phyloP scores from a whole-genome alignment of 2,888 invertebrate species.

The Nymphalis urticae region DNA sequence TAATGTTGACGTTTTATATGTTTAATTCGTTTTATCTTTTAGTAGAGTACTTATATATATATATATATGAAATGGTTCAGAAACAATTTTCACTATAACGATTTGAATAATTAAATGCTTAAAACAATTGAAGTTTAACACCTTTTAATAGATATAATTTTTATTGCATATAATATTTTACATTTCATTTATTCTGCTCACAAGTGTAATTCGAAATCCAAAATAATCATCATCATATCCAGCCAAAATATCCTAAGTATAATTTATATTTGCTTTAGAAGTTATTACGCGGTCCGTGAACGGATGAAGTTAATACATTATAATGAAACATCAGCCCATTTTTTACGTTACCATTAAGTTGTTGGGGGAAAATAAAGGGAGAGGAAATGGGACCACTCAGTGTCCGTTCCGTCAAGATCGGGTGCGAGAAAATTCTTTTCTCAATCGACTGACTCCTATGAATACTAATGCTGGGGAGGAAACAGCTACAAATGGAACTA shows the following conservation, averaged over 20 bases:
- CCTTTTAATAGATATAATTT: too few species aligned
- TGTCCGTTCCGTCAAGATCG: slow-evolving; percentile 66
- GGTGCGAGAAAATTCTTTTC: slow-evolving; percentile 75
- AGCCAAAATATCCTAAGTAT: not conserved
- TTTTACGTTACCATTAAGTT: slow-evolving; percentile 76
- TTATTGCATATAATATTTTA: too few species aligned
- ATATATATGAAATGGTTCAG: too few species aligned
- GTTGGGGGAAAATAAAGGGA: slow-evolving; percentile 72
- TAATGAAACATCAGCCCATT: slow-evolving; percentile 71
- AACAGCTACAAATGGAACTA: slow-evolving; percentile 59
- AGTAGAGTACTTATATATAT: not conserved
- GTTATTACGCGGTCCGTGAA: slow-evolving; percentile 11
- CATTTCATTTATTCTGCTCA: not conserved
- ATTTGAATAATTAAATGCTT: too few species aligned
- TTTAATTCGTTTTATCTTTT: slow-evolving; percentile 9
- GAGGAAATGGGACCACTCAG: slow-evolving; percentile 75
- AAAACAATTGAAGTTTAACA: too few species aligned
- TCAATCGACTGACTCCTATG: slow-evolving; percentile 78
- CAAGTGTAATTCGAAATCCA: not conserved
- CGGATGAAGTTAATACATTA: slow-evolving; percentile 64
- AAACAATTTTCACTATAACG: too few species aligned
- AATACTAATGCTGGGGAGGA: slow-evolving; percentile 70
- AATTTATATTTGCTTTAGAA: slow-evolving; percentile 3
- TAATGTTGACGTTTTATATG: slow-evolving; percentile 14
- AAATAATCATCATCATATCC: too few species aligned